Base-by-base conservation (phyloP, 2,888 invertebrate genomes). In the Apoda limacodes region DNA sequence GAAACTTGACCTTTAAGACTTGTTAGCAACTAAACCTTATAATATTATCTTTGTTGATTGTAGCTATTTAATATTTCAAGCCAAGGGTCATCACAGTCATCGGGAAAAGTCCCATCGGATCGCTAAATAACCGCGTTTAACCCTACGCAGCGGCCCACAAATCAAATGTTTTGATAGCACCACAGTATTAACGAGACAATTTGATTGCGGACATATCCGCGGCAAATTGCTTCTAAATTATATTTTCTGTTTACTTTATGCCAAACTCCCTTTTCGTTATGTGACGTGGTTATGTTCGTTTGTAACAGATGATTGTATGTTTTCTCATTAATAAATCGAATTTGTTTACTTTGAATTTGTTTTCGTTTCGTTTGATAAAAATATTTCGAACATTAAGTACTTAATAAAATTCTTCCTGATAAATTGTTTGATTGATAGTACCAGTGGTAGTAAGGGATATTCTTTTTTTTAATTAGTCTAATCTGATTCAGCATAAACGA, bases 161-260 rank as follows among this genome's bases (percentile, higher is more conserved):
- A 80, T 80, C 80, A 80, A 80, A 80, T 80, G 80, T 80, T 80
- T 75, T 80, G 75, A 80, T 80, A 80, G 75, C 75, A 64, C 70
- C 70, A 55, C 58, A 67, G 72, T 69, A 76, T 76, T 78, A 80
- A 80, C 80, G 78, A 80, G 80, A 80, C 80, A 80, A 80, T 80
- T 80, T 80, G 80, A 80, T 80, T 80, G 76, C 80, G 75, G 75
- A 76, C 78, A 75, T 76, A 78, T 78, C 71, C 74, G 61, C 70
- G 69, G 67, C 66, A 80, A 80, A 80, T 80, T 80, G 80, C 78
- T 80, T 72, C 72, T 76, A 78, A 80, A 80, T 80, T 78, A 80
- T 80, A 78, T 78, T 78, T 76, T 78, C 71, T 80, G 80, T 80
- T 80, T 80, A 78, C 80, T 68, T 76, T 75, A 70, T 69, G 71